A percentile compares a stretch with the other conserved stretches of the same genome.
Evolutionary conservation across 2,113 vertebrate genomes (phyloP).

Genomic region (Phocoena phocoena): DNA sequence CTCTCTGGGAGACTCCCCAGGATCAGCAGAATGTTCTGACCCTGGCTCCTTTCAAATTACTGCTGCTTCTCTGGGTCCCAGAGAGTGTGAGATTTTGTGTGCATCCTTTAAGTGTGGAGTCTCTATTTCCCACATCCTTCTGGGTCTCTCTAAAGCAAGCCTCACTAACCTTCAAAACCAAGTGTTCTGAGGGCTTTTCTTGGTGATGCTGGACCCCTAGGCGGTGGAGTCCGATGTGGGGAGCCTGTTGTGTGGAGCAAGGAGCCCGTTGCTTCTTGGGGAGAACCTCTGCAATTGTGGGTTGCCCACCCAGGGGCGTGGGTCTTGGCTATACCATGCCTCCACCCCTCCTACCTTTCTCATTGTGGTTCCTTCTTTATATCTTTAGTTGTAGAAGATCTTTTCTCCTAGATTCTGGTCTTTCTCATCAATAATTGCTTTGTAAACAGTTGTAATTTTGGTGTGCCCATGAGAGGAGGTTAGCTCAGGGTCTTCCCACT

Average conservation of each 20-base stretch:
- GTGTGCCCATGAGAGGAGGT: neutral
- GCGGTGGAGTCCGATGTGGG: neutral
- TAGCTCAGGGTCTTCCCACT: neutral
- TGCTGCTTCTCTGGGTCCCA: neutral
- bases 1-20: neutral
- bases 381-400: neutral
- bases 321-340: neutral
- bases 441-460: neutral
- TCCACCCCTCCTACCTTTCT: neutral
- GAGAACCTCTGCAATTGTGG: neutral
- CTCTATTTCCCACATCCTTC: neutral
- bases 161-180: neutral
- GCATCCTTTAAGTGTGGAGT: neutral
- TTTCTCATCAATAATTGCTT: neutral
- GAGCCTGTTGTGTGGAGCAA: neutral
- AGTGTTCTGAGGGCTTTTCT: neutral
- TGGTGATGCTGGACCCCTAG: neutral
- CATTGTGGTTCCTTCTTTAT: neutral
- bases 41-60: neutral
- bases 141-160: neutral
- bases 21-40: neutral
- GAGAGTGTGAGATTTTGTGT: neutral
- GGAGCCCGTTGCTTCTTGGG: neutral
- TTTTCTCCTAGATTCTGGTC: neutral
- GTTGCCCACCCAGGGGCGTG: neutral